These are phyloP conservation scores for Temnothorax unifasciatus DNA, from an alignment of 2,888 invertebrate genomes.

Conservation along the genomic window DNA sequence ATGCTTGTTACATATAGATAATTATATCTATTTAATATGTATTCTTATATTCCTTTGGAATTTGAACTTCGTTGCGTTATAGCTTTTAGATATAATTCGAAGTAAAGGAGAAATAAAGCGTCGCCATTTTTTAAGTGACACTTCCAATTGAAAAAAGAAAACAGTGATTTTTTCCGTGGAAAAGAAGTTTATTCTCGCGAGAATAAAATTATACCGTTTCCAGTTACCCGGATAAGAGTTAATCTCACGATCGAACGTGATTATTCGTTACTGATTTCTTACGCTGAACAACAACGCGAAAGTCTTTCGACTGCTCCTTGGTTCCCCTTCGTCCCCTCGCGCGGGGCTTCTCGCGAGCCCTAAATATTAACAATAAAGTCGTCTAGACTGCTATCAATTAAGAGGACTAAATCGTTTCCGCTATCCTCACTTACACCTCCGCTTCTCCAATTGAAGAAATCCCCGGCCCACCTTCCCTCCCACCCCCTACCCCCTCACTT, in stretches of 20 bases:
- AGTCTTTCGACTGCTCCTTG: conserved; percentile 10
- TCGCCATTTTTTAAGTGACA: background rate
- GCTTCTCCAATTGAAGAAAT: conserved; percentile 58
- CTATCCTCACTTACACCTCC: conserved; percentile 48
- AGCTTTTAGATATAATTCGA: background rate
- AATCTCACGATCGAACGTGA: conserved; percentile 42
- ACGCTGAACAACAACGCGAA: background rate
- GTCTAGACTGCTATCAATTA: conserved; percentile 75
- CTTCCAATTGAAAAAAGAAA: background rate
- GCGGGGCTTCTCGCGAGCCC: conserved; percentile 72
- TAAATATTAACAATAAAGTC: conserved; percentile 58
- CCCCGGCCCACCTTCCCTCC: background rate
- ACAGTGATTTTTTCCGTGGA: background rate
- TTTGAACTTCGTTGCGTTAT: background rate
- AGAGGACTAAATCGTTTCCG: conserved; percentile 67
- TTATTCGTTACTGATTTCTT: conserved; percentile 2
- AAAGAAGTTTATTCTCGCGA: background rate
- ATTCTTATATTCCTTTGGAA: conserved; percentile 5
- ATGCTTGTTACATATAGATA: background rate
- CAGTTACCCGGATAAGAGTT: conserved; percentile 33
- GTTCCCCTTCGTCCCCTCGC: conserved; percentile 15
- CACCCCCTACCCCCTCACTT: conserved; percentile 40
- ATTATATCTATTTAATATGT: background rate
- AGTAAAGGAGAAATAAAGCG: background rate
- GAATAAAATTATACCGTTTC: background rate